Percentiles rank a stretch among this genome's conserved stretches.
Evolutionary conservation across 2,888 invertebrate genomes (phyloP).

Genomic region (Orthosia gracilis): DNA sequence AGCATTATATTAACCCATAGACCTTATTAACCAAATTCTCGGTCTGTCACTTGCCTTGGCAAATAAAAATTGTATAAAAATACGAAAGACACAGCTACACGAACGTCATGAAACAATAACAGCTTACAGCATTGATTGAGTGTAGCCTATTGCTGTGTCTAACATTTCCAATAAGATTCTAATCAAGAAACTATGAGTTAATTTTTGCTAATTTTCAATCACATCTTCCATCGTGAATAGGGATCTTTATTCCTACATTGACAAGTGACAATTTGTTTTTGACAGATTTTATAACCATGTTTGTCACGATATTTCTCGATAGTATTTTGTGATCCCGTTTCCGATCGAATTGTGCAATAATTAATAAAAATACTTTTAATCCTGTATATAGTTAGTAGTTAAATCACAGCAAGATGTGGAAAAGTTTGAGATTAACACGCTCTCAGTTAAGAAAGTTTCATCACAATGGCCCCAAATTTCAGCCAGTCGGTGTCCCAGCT

Average conservation of each 20-base stretch:
- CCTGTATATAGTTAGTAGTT: conserved; percentile 74
- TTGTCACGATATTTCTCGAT: conserved; percentile 80
- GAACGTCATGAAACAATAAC: neutral
- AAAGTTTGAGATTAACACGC: conserved; percentile 87
- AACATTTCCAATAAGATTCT: conserved; percentile 5
- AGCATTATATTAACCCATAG: no score
- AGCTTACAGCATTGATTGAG: neutral
- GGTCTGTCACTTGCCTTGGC: conserved; percentile 25
- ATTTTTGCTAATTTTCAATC: conserved; percentile 21
- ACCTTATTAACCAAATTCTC: conserved; percentile 7
- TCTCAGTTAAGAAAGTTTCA: conserved; percentile 87
- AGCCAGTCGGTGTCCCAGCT: conserved; percentile 88
- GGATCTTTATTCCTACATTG: conserved; percentile 41
- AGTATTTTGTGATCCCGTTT: conserved; percentile 83
- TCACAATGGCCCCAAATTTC: conserved; percentile 85
- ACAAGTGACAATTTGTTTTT: conserved; percentile 61
- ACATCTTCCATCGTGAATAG: conserved; percentile 18
- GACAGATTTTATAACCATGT: conserved; percentile 88
- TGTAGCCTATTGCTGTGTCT: conserved; percentile 4
- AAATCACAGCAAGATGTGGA: conserved; percentile 85
- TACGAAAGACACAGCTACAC: neutral
- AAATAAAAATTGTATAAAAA: conserved; percentile 27
- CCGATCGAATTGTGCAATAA: conserved; percentile 83
- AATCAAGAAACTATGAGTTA: conserved; percentile 6
- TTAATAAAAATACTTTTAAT: conserved; percentile 67